A percentile compares a stretch with the other conserved stretches of the same genome.
Evolutionary conservation across 1,140 invertebrate genomes (phyloP).

Genomic region (Formica selysi): DNA sequence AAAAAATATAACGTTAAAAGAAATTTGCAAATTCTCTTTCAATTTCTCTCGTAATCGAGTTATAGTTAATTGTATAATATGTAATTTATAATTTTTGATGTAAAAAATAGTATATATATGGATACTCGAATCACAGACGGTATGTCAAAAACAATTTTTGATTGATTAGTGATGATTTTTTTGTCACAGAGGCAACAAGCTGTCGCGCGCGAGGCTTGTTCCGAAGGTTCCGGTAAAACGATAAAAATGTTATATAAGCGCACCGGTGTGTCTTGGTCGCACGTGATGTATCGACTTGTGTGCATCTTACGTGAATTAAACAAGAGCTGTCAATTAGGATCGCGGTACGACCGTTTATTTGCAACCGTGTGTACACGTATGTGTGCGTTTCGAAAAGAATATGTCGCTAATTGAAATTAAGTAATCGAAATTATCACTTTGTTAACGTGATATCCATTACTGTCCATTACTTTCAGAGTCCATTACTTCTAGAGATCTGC

Average conservation of each 20-base stretch:
- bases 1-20: neutral
- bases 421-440: neutral
- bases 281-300: neutral
- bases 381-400: neutral
- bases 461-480: no score
- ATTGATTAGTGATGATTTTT: neutral
- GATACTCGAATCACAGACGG: neutral
- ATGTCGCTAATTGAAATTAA: neutral
- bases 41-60: neutral
- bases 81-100: no score
- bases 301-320: constrained; percentile 14
- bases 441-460: neutral
- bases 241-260: constrained; percentile 54
- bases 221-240: constrained; percentile 6
- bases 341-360: neutral
- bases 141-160: neutral
- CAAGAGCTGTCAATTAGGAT: constrained; percentile 15
- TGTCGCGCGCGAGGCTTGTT: constrained; percentile 21
- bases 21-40: neutral
- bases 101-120: neutral
- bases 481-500: neutral
- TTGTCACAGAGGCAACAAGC: neutral
- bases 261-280: constrained; percentile 10
- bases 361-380: neutral
- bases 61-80: neutral